Evolutionary conservation across 2,797 vertebrate species (phyloP).

Genomic region (Dendrocincla tyrannina): DNA sequence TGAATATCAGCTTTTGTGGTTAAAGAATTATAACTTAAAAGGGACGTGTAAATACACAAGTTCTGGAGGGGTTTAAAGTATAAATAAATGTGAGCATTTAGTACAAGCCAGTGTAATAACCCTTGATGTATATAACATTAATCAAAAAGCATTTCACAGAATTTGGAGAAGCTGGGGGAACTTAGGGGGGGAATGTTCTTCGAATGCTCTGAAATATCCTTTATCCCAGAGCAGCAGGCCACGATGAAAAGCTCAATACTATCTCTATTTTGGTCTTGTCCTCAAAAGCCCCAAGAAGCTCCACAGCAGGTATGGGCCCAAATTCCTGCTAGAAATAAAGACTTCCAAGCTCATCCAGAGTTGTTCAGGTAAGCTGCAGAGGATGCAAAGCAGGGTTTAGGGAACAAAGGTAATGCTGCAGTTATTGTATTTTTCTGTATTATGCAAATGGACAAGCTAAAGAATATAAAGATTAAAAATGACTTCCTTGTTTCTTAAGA

Average conservation of each 20-base stretch:
- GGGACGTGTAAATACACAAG: background rate
- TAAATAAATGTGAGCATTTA: background rate
- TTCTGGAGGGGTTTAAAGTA: background rate
- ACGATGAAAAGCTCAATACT: background rate
- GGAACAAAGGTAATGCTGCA: background rate
- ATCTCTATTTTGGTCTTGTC: background rate
- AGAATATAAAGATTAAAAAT: background rate
- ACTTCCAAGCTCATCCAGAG: background rate
- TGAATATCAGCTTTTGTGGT: background rate
- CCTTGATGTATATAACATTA: background rate
- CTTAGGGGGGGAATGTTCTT: background rate
- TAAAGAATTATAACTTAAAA: background rate
- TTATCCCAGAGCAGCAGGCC: background rate
- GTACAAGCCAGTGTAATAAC: background rate
- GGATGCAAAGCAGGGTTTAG: background rate
- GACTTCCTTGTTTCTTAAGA: background rate
- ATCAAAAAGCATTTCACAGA: background rate
- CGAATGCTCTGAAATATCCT: background rate
- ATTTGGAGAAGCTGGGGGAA: background rate
- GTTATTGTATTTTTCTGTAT: background rate
- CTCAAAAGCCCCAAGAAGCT: background rate
- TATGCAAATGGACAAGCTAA: background rate
- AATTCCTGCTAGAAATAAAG: background rate
- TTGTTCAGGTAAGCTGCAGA: background rate
- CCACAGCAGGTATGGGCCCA: background rate